phyloP scores from a whole-genome alignment of 1,140 invertebrate genomes.

The Drosophila sulfurigaster region DNA sequence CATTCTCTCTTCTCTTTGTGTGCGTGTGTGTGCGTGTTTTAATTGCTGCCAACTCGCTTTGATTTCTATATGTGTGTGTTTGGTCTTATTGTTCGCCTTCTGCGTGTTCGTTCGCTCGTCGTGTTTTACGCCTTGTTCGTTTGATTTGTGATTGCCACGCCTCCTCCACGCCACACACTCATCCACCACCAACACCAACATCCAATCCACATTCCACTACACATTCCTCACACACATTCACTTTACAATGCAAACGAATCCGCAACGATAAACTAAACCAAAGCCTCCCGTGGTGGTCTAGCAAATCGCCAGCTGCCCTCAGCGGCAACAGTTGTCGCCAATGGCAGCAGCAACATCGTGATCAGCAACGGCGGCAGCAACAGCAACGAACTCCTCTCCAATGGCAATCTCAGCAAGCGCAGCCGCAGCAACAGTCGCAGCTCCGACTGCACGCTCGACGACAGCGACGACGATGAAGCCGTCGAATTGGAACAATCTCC shows the following conservation, averaged over 20 bases:
- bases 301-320: conserved; percentile 87
- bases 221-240: conserved; percentile 63
- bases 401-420: conserved; percentile 52
- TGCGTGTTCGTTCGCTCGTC: conserved; percentile 61
- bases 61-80: conserved; percentile 54
- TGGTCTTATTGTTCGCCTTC: conserved; percentile 54
- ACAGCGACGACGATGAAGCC: conserved; percentile 72
- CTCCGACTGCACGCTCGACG: conserved; percentile 80
- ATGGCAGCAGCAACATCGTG: conserved; percentile 36
- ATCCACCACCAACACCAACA: conserved; percentile 39
- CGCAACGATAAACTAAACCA: conserved; percentile 65
- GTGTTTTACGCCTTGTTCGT: conserved; percentile 58
- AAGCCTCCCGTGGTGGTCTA: conserved; percentile 88
- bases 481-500: conserved; percentile 36
- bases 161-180: conserved; percentile 60
- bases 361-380: conserved; percentile 42
- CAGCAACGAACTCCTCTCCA: conserved; percentile 40
- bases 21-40: conserved; percentile 40
- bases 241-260: conserved; percentile 39
- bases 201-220: conserved; percentile 48
- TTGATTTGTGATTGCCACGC: conserved; percentile 72
- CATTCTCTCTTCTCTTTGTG: conserved; percentile 50
- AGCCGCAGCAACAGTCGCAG: conserved; percentile 78
- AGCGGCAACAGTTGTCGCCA: conserved; percentile 53
- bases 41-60: conserved; percentile 41